Base-by-base conservation (phyloP, 1,140 invertebrate species). In the Drosophila novamexicana region DNA sequence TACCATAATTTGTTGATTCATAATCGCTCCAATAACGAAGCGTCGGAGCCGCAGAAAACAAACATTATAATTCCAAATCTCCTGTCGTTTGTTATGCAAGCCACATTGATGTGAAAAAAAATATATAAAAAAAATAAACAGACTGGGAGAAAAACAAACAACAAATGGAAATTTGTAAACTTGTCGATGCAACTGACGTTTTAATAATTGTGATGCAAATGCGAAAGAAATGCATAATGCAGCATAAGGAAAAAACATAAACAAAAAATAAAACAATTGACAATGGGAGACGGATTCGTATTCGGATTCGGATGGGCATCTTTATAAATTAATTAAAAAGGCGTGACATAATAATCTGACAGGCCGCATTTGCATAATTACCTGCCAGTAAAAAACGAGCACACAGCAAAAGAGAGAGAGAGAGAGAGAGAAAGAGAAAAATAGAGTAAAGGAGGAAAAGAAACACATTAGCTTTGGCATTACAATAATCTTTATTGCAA, bases 291-390 rank as follows among this genome's bases (percentile, higher is more conserved):
- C 22, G 47, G 18, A 22, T 49, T 49, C 7, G 18, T 6, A 29
- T 49, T 22, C 9, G 18, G 9, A 1, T 49, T 73, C 76, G 65
- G 42, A 56, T 39, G 61, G 52, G 68, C 54, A 68, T 64, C 68
- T 70, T 72, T 64, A 69, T 59, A 82, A 82, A 79, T 80, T 80
- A 88, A 88, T 88, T 84, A 88, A 89, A 77, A 84, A 88, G 84
- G 74, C 77, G 70, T 88, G 84, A 88, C 67, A 89, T 89, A 89
- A 88, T 88, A 83, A 86, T 86, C 79, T 66, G 16, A 18, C 58
- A 44, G 63, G 50, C 52, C 71, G 39, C 39, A 67, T 73, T 73
- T 67, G 34, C 70, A 73, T 73, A 73, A 73, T 73, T 40, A 73
- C 47, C 70, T 42, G 50, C 36, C 40, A 56, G 47, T 29, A 53